Conservation (phyloP, 2,797 vertebrate genomes). For the Mormyrus hasselquistii region DNA sequence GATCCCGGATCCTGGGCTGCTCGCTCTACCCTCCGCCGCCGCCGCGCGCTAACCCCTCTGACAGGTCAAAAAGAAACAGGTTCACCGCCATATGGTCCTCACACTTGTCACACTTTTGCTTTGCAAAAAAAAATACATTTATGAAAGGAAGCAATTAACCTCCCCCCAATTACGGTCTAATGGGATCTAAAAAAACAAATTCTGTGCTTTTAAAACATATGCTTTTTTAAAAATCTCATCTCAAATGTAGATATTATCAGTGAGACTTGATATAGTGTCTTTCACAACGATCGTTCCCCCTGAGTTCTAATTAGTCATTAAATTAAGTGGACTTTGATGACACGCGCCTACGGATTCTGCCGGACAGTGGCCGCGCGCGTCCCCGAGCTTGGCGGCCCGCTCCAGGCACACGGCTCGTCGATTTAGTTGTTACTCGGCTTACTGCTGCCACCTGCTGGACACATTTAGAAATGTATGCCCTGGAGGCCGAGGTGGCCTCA, state of each 20-base stretch:
- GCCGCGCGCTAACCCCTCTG: background rate
- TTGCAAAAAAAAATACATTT: background rate
- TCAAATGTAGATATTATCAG: background rate
- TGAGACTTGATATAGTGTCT: background rate
- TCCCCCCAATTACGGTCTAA: background rate
- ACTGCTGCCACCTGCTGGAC: constrained; percentile 68
- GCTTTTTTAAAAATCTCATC: background rate
- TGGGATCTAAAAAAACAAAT: background rate
- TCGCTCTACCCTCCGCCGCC: background rate
- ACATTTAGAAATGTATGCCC: background rate
- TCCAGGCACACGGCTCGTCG: background rate
- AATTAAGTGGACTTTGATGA: background rate
- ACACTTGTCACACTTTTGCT: background rate
- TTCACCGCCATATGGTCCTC: constrained; percentile 9
- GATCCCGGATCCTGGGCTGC: background rate
- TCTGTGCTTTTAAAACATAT: background rate
- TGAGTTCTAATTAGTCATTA: constrained; percentile 1
- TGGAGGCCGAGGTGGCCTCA: background rate
- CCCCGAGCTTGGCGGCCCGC: background rate
- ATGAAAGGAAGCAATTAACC: constrained; percentile 7
- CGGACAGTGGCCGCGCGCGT: background rate
- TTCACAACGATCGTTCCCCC: background rate
- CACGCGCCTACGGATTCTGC: background rate
- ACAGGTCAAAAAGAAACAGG: constrained; percentile 1
- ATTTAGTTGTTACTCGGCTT: constrained; percentile 44